Percentiles rank a stretch among this genome's conserved stretches.
phyloP scores from a whole-genome alignment of 2,113 vertebrate species.

The Machaerirhynchus nigripectus region DNA sequence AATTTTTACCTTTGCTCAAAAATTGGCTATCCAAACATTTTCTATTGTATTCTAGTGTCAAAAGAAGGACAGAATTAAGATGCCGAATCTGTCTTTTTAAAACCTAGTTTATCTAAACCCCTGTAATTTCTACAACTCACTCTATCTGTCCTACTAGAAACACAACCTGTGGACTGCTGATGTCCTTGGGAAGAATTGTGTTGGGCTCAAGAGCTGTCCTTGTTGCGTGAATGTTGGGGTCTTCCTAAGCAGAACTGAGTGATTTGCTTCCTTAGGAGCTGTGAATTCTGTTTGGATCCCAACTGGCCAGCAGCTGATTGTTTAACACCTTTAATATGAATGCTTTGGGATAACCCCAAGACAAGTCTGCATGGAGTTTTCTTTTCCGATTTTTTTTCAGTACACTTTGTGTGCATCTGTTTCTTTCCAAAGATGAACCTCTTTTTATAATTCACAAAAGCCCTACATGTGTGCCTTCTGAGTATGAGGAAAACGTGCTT shows the following conservation, averaged over 20 bases:
- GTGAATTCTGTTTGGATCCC: not conserved
- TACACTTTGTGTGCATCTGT: not conserved
- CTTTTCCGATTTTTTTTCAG: not conserved
- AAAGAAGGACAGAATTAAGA: not conserved
- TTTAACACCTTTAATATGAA: not conserved
- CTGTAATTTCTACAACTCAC: not conserved
- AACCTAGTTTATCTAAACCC: not conserved
- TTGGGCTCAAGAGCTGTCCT: not conserved
- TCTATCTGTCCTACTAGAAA: not conserved
- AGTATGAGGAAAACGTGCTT: fast-evolving
- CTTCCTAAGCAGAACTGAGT: not conserved
- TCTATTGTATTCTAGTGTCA: not conserved
- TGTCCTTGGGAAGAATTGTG: not conserved
- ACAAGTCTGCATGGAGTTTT: not conserved
- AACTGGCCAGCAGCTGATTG: not conserved
- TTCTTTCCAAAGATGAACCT: not conserved
- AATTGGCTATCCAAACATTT: not conserved
- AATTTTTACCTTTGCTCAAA: not conserved
- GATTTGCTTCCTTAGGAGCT: not conserved
- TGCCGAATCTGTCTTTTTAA: not conserved
- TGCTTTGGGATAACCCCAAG: not conserved
- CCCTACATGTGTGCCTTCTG: not conserved
- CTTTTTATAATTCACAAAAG: not conserved
- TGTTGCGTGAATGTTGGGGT: not conserved
- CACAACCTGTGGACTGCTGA: not conserved